These are phyloP conservation scores for rabbit (Oryctolagus cuniculus) DNA, from an alignment of 2,113 vertebrate species.

Conservation along the genomic window DNA sequence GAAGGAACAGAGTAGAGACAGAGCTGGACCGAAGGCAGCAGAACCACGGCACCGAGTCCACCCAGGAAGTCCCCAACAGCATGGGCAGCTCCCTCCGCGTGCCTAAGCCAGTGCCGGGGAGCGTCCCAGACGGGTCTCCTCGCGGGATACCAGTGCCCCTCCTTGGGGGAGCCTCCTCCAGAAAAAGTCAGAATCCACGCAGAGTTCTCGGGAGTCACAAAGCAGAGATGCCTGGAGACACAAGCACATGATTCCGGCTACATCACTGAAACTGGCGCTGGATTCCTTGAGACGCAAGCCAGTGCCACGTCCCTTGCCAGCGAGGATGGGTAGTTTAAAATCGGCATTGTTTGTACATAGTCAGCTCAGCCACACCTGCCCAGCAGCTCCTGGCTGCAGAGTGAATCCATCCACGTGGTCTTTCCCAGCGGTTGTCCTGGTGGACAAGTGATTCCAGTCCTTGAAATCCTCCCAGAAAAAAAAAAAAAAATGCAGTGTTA, in stretches of 20 bases:
- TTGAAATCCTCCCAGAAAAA: not conserved
- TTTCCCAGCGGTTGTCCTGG: not conserved
- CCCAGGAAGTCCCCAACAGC: rapidly evolving
- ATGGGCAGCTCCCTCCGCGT: rapidly evolving
- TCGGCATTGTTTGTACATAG: not conserved
- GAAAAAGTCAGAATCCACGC: not conserved
- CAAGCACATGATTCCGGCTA: not conserved
- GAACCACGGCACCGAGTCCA: rapidly evolving
- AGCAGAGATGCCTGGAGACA: not conserved
- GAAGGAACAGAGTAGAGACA: not conserved
- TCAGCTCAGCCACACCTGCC: not conserved
- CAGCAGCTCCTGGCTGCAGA: rapidly evolving
- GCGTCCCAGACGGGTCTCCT: rapidly evolving
- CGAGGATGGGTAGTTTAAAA: not conserved
- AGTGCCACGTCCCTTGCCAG: not conserved
- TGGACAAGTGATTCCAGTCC: rapidly evolving
- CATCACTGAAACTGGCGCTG: not conserved
- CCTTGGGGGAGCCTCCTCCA: not conserved
- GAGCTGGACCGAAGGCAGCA: not conserved
- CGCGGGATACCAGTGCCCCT: rapidly evolving
- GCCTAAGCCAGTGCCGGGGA: rapidly evolving
- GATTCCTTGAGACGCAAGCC: not conserved
- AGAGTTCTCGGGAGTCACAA: not conserved
- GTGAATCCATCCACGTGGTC: rapidly evolving
- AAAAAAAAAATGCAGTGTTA: not conserved